Conservation (phyloP, 2,113 vertebrate genomes). For the Cavia porcellus region DNA sequence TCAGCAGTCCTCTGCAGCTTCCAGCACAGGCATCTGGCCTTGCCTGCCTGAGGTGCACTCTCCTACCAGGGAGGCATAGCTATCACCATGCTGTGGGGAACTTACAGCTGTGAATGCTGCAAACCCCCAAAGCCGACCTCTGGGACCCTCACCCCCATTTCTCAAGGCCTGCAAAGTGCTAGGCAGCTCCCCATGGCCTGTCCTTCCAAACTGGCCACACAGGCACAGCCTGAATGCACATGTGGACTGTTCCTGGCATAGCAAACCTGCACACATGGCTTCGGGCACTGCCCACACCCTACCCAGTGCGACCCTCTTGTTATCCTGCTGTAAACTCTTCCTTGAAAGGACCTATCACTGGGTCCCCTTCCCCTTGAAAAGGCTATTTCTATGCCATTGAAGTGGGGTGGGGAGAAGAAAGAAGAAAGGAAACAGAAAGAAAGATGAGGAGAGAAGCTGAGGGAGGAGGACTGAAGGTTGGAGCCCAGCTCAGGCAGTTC, state of each 20-base stretch:
- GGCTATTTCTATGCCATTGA: neutral
- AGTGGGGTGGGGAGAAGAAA: neutral
- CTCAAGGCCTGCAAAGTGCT: too few relatives aligned
- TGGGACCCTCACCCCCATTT: too few relatives aligned
- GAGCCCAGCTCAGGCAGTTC: neutral
- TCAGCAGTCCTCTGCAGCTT: too few relatives aligned
- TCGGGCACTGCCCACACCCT: too few relatives aligned
- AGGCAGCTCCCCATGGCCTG: too few relatives aligned
- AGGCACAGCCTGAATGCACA: too few relatives aligned
- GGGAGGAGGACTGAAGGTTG: neutral
- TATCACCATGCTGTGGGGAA: too few relatives aligned
- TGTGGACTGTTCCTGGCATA: too few relatives aligned
- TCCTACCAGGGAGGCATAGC: too few relatives aligned
- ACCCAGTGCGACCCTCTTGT: neutral
- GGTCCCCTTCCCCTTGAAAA: neutral
- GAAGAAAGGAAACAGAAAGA: neutral
- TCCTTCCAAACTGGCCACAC: too few relatives aligned
- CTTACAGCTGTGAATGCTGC: too few relatives aligned
- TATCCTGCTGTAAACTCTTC: neutral
- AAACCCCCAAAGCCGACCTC: too few relatives aligned
- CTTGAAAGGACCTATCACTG: neutral
- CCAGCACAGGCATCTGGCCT: neutral
- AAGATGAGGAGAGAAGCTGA: neutral
- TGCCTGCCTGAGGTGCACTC: neutral
- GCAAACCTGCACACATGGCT: neutral